Evolutionary conservation across 2,113 vertebrate species (phyloP).

Genomic region (Barnardius zonarius): DNA sequence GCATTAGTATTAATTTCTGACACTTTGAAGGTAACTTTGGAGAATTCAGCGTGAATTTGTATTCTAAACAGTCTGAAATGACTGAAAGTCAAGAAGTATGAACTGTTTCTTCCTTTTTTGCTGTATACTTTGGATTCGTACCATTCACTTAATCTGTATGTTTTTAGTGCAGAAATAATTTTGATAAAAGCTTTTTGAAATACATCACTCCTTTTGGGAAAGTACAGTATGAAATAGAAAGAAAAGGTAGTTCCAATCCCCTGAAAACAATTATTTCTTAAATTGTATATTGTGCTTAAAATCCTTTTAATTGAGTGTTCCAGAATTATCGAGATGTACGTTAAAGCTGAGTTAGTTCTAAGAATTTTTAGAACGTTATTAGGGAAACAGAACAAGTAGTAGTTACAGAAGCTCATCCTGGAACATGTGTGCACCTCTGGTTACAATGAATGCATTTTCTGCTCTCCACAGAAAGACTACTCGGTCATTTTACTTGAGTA

Average conservation of each 20-base stretch:
- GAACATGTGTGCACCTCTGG: background rate
- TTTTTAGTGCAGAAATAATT: background rate
- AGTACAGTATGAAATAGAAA: background rate
- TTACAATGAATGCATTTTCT: background rate
- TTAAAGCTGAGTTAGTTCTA: background rate
- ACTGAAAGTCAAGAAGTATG: background rate
- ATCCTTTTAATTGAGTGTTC: background rate
- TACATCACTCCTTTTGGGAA: background rate
- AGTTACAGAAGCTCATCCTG: background rate
- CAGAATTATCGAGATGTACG: background rate
- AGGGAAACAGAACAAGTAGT: background rate
- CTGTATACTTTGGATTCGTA: background rate
- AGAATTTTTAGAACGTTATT: background rate
- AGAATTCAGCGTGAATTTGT: background rate
- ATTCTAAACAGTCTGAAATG: background rate
- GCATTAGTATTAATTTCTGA: slow-evolving; percentile 35
- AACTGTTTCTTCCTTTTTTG: background rate
- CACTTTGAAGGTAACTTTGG: background rate
- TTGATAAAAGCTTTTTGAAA: background rate
- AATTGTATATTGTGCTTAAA: background rate
- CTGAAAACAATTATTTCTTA: background rate
- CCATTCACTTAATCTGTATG: background rate
- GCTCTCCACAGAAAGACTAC: background rate
- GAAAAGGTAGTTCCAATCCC: background rate
- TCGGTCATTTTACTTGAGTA: background rate